Evolutionary conservation across 2,113 vertebrate species (phyloP).

Genomic region (Erythrocebus patas): DNA sequence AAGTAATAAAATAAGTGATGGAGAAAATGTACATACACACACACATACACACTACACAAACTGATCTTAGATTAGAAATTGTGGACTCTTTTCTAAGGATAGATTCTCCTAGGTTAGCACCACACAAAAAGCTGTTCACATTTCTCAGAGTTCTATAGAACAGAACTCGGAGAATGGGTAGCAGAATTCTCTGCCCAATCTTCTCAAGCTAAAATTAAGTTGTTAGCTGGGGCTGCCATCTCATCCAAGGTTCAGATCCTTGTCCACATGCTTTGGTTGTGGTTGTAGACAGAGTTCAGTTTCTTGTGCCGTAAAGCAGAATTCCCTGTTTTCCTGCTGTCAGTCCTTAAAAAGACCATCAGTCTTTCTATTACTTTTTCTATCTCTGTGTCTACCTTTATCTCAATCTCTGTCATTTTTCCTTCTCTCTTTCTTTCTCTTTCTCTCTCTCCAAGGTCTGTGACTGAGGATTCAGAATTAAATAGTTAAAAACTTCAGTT

Average conservation of each 20-base stretch:
- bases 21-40: not conserved
- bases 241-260: not conserved
- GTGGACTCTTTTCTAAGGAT: not conserved
- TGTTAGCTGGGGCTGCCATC: not conserved
- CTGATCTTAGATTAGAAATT: not conserved
- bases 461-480: slow-evolving; percentile 75
- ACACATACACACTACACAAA: not conserved
- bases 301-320: not conserved
- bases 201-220: not conserved
- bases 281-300: not conserved
- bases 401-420: not conserved
- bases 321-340: not conserved
- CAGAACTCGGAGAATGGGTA: not conserved
- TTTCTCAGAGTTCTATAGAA: not conserved
- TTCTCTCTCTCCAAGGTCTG: not conserved
- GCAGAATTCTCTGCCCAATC: not conserved
- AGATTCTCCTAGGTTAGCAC: not conserved
- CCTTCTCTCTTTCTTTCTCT: not conserved
- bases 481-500: slow-evolving; percentile 78
- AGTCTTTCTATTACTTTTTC: not conserved
- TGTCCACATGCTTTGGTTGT: not conserved
- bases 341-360: not conserved
- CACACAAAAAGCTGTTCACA: not conserved
- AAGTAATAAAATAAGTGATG: not conserved
- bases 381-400: not conserved